These are phyloP conservation scores for Turritopsis dohrnii DNA, from an alignment of 30 jellyfish, hydroid and myxozoan species.

Conservation along the genomic window DNA sequence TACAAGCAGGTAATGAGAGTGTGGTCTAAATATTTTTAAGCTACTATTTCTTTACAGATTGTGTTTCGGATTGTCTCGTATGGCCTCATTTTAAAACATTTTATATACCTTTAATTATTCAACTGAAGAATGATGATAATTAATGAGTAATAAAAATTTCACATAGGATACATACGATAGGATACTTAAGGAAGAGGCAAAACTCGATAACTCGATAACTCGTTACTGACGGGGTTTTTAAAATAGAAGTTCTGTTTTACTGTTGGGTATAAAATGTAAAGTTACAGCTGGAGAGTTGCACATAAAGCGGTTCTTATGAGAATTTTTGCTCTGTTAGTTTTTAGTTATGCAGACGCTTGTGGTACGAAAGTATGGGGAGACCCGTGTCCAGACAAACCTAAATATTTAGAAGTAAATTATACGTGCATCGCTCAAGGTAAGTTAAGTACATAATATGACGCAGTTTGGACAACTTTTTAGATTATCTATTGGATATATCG, in stretches of 20 bases:
- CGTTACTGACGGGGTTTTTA: too few relatives aligned
- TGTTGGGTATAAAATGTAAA: neutral
- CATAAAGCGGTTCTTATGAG: neutral
- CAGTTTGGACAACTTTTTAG: neutral
- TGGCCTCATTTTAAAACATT: too few relatives aligned
- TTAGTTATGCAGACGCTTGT: neutral
- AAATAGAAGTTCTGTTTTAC: too few relatives aligned
- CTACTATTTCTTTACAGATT: too few relatives aligned
- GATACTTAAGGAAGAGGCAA: too few relatives aligned
- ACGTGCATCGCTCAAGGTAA: neutral
- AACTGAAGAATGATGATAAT: too few relatives aligned
- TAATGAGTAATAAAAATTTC: too few relatives aligned
- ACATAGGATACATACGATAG: too few relatives aligned
- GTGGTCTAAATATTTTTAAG: neutral
- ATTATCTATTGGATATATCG: neutral
- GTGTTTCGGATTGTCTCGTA: too few relatives aligned
- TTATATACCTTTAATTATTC: too few relatives aligned
- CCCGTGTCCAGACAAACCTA: conserved; percentile 3
- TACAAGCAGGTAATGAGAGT: neutral
- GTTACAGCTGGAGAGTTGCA: neutral
- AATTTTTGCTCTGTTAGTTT: neutral
- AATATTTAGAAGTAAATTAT: neutral
- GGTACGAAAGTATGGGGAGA: conserved; percentile 1
- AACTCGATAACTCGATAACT: too few relatives aligned
- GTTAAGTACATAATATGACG: neutral